These are phyloP conservation scores for Nilaparvata lugens DNA, from an alignment of 1,140 invertebrate genomes.

Conservation along the genomic window DNA sequence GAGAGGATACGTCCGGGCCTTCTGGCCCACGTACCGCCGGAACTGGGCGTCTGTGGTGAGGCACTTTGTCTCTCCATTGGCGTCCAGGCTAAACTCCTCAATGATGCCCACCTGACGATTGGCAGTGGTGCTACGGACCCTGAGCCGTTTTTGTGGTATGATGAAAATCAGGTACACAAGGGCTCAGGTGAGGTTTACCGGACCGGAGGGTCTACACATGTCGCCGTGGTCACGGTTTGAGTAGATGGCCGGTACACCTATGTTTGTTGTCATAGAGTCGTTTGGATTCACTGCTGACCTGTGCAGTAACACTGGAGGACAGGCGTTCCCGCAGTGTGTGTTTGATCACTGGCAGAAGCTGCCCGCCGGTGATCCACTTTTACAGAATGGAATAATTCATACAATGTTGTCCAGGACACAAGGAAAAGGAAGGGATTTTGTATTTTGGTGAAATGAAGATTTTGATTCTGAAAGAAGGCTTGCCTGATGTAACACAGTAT, in stretches of 20 bases:
- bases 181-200: no score
- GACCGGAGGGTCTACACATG: no score
- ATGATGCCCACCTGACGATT: no score
- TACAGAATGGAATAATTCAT: constrained; percentile 72
- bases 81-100: no score
- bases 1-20: no score
- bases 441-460: no score
- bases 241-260: constrained; percentile 92
- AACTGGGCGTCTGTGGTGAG: no score
- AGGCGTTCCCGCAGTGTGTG: constrained; percentile 99
- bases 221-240: constrained; percentile 94
- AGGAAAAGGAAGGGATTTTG: constrained; percentile 98
- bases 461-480: constrained; percentile 96
- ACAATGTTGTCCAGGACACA: constrained; percentile 81
- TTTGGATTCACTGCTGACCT: constrained; percentile 98
- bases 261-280: constrained; percentile 98
- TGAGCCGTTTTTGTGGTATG: no score
- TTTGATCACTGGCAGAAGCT: constrained; percentile 99
- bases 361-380: constrained; percentile 87
- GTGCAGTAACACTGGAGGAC: constrained; percentile 95
- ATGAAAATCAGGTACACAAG: no score
- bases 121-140: no score
- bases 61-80: no score
- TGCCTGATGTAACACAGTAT: constrained; percentile 86
- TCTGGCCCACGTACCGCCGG: no score